These are phyloP conservation scores for Incurvaria masculella DNA, from an alignment of 2,888 invertebrate species.

Conservation along the genomic window DNA sequence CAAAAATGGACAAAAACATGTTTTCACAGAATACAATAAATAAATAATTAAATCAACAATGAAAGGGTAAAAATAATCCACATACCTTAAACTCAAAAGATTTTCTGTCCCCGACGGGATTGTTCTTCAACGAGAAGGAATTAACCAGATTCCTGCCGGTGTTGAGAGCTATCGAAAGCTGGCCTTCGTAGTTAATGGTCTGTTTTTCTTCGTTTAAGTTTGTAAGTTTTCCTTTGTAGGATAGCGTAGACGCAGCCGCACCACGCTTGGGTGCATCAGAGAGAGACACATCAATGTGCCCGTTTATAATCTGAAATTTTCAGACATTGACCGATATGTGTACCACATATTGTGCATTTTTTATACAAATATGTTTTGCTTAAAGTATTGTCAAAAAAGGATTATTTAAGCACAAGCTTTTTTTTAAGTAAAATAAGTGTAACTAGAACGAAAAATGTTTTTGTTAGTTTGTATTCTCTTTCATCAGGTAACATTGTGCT, in stretches of 20 bases:
- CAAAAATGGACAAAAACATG: too few relatives aligned
- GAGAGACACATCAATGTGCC: conserved; percentile 27
- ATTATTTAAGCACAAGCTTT: too few relatives aligned
- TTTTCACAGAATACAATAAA: too few relatives aligned
- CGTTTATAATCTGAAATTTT: conserved; percentile 28
- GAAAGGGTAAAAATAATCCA: not conserved
- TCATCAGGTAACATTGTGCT: too few relatives aligned
- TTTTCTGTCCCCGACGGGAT: conserved; percentile 28
- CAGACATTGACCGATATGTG: too few relatives aligned
- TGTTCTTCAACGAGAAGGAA: conserved; percentile 29
- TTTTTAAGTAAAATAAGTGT: too few relatives aligned
- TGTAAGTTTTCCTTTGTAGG: conserved; percentile 31
- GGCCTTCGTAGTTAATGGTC: conserved; percentile 32
- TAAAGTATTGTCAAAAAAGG: too few relatives aligned
- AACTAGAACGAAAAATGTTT: too few relatives aligned
- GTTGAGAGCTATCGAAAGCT: conserved; percentile 31
- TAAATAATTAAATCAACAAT: too few relatives aligned
- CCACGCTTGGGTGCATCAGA: conserved; percentile 39
- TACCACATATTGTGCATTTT: too few relatives aligned
- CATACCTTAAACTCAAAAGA: conserved; percentile 37
- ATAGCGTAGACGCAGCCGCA: conserved; percentile 30
- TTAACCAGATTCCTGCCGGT: conserved; percentile 35
- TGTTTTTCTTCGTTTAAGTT: conserved; percentile 31
- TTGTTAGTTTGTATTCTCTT: too few relatives aligned
- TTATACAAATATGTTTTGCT: too few relatives aligned